phyloP scores from a whole-genome alignment of 2,888 invertebrate species.

The Polia nebulosa region DNA sequence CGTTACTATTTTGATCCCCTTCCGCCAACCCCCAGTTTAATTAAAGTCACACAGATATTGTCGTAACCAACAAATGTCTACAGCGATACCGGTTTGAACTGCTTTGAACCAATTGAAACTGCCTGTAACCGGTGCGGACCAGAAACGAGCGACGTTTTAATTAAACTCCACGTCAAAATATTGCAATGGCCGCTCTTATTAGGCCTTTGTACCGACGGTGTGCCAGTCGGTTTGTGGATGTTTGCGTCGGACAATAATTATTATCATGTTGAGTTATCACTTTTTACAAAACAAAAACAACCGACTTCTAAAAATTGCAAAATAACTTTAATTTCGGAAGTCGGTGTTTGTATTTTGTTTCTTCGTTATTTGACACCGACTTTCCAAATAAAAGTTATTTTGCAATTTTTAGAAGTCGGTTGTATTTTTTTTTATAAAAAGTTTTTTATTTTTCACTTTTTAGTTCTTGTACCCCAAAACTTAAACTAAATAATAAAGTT shows the following conservation, averaged over 20 bases:
- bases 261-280: not conserved
- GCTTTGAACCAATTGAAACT: slow-evolving; percentile 51
- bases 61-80: slow-evolving; percentile 34
- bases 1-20: not conserved
- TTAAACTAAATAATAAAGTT: too few relatives aligned
- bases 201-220: slow-evolving; percentile 26
- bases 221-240: not conserved
- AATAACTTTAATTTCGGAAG: too few relatives aligned
- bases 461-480: too few relatives aligned
- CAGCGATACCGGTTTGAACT: slow-evolving; percentile 42
- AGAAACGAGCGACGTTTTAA: slow-evolving; percentile 57
- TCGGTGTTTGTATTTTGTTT: too few relatives aligned
- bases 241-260: slow-evolving; percentile 7
- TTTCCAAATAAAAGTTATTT: too few relatives aligned
- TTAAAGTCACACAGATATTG: slow-evolving; percentile 46
- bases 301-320: too few relatives aligned
- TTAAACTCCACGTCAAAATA: slow-evolving; percentile 64
- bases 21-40: slow-evolving; percentile 31
- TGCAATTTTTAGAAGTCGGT: too few relatives aligned
- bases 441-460: too few relatives aligned
- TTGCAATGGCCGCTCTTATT: slow-evolving; percentile 50
- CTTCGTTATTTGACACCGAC: too few relatives aligned
- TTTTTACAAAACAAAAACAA: too few relatives aligned
- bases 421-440: too few relatives aligned
- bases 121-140: slow-evolving; percentile 37